These are phyloP conservation scores for Synanthedon myopaeformis DNA, from an alignment of 2,888 invertebrate species.

Conservation along the genomic window DNA sequence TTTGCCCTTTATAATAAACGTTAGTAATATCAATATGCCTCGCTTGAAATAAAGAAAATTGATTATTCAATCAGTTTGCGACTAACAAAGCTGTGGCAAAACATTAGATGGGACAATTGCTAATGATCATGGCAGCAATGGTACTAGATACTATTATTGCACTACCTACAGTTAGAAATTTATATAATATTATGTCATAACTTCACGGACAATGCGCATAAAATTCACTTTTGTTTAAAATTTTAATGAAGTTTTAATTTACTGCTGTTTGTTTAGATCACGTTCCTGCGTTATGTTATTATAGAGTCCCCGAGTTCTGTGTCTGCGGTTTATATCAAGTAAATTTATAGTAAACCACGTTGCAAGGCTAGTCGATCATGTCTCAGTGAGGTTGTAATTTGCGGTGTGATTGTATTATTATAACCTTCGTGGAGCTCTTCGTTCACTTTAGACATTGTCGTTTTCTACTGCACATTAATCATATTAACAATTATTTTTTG, in stretches of 20 bases:
- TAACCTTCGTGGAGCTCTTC: constrained; percentile 25
- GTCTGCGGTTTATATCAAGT: constrained; percentile 19
- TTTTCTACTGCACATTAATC: neutral
- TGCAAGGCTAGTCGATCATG: constrained; percentile 34
- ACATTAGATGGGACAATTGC: no score
- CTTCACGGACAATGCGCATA: neutral
- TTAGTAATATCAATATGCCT: constrained; percentile 6
- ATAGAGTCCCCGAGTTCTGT: constrained; percentile 3
- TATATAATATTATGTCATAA: neutral
- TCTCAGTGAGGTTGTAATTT: constrained; percentile 21
- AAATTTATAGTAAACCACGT: constrained; percentile 20
- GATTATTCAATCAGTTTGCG: constrained; percentile 1
- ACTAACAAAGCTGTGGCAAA: neutral
- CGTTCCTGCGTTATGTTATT: neutral
- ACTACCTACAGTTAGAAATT: neutral
- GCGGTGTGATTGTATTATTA: constrained; percentile 34
- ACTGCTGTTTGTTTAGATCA: neutral
- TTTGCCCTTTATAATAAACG: constrained; percentile 12
- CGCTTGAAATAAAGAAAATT: neutral
- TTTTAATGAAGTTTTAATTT: neutral
- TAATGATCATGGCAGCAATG: no score
- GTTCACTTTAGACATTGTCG: constrained; percentile 4
- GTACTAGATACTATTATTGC: no score
- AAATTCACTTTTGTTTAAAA: neutral
- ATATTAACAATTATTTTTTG: no score